Percentiles rank a stretch among this genome's conserved stretches.
Conservation (phyloP, 2,888 invertebrate species). For the Dryocosmus kuriphilus region DNA sequence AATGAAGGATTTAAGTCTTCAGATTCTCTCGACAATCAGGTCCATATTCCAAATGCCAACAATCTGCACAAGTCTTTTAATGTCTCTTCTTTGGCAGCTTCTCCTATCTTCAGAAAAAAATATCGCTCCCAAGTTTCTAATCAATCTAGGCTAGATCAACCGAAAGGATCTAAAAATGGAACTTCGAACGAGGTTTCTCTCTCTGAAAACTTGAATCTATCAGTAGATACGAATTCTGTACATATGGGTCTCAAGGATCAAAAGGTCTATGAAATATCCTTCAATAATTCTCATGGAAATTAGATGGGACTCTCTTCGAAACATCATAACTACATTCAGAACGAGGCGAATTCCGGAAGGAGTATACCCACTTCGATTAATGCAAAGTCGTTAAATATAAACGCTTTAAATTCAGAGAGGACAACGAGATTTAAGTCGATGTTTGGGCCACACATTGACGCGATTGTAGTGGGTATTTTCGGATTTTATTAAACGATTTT, state of each 20-base stretch:
- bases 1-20: conserved; percentile 64
- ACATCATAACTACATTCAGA: conserved; percentile 53
- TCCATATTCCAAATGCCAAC: conserved; percentile 31
- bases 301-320: conserved; percentile 9
- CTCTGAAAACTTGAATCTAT: conserved; percentile 17
- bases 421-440: conserved; percentile 78
- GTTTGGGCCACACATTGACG: conserved; percentile 80
- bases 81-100: conserved; percentile 66
- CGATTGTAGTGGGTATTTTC: conserved; percentile 76
- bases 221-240: conserved; percentile 7
- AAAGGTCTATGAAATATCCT: conserved; percentile 41
- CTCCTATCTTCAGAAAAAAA: conserved; percentile 72
- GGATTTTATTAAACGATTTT: background rate
- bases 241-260: conserved; percentile 12
- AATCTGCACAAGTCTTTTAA: conserved; percentile 50
- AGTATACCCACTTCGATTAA: conserved; percentile 60
- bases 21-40: conserved; percentile 37
- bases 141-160: conserved; percentile 63
- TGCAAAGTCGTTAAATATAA: conserved; percentile 56
- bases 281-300: conserved; percentile 45
- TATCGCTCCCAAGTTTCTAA: conserved; percentile 70
- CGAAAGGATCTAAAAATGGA: conserved; percentile 63
- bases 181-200: conserved; percentile 56
- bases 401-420: conserved; percentile 56
- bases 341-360: conserved; percentile 60